These are phyloP conservation scores for Lysandra bellargus DNA, from an alignment of 2,888 invertebrate genomes.

Conservation along the genomic window DNA sequence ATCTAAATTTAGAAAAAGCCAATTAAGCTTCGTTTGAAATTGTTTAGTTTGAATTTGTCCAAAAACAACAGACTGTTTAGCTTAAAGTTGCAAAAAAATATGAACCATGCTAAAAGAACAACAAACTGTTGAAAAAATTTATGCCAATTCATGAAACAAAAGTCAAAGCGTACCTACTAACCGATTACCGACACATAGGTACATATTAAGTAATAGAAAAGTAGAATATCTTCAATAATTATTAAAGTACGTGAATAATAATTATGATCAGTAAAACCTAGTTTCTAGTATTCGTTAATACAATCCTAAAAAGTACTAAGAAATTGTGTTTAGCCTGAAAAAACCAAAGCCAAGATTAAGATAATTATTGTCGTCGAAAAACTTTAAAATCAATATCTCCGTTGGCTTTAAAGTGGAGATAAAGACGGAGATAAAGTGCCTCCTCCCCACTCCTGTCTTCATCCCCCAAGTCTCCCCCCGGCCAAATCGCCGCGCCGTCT, in stretches of 20 bases:
- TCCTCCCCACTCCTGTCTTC: constrained; percentile 46
- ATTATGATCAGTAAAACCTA: too few species aligned
- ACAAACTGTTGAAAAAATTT: not conserved
- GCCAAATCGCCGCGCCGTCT: constrained; percentile 63
- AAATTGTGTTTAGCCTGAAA: not conserved
- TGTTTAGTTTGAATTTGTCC: not conserved
- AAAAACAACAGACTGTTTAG: not conserved
- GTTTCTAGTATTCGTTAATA: too few species aligned
- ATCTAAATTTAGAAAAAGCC: not conserved
- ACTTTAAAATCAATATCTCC: not conserved
- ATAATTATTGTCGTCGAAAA: not conserved
- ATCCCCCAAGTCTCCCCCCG: constrained; percentile 43
- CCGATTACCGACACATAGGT: too few species aligned
- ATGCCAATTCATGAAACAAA: not conserved
- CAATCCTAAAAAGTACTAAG: too few species aligned
- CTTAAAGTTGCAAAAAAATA: not conserved
- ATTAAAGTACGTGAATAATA: too few species aligned
- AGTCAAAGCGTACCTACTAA: not conserved
- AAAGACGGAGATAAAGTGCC: constrained; percentile 31
- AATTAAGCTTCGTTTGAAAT: not conserved
- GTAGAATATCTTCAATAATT: too few species aligned
- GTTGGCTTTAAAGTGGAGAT: constrained; percentile 26
- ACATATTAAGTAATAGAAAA: too few species aligned
- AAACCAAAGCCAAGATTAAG: not conserved
- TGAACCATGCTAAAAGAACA: not conserved